Conservation (phyloP, 2,888 invertebrate species). For the Cheilosia grossa region DNA sequence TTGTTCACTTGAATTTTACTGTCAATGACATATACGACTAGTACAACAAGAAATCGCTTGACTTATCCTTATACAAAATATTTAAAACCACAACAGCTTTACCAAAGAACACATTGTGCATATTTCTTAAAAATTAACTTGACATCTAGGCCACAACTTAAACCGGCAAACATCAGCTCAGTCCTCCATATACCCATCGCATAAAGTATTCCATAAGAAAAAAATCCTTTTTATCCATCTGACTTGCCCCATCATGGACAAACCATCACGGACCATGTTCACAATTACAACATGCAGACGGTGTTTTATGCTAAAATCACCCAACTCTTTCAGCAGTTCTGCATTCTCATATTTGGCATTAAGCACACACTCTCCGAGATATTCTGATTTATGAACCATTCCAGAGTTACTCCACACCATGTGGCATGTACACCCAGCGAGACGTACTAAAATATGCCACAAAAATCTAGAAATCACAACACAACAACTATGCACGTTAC, state of each 20-base stretch:
- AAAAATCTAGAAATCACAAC: conserved; percentile 70
- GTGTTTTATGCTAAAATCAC: conserved; percentile 68
- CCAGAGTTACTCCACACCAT: conserved; percentile 47
- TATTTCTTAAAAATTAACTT: too few relatives aligned
- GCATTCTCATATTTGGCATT: conserved; percentile 57
- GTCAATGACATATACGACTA: too few relatives aligned
- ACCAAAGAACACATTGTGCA: too few relatives aligned
- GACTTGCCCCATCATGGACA: conserved; percentile 61
- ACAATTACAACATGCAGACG: conserved; percentile 72
- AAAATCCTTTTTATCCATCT: conserved; percentile 23
- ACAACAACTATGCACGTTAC: conserved; percentile 39
- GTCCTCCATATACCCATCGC: not conserved
- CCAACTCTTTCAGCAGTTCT: conserved; percentile 35
- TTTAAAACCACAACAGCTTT: too few relatives aligned
- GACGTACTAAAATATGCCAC: conserved; percentile 67
- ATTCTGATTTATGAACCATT: conserved; percentile 73
- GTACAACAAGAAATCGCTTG: too few relatives aligned
- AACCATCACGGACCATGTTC: conserved; percentile 64
- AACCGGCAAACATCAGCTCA: not conserved
- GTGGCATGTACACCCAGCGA: conserved; percentile 54
- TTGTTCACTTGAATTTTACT: too few relatives aligned
- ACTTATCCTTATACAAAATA: too few relatives aligned
- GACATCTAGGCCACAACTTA: not conserved
- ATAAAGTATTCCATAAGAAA: not conserved
- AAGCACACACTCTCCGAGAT: conserved; percentile 57